Conservation (phyloP, 1,140 invertebrate species). For the Micrasema minimum region DNA sequence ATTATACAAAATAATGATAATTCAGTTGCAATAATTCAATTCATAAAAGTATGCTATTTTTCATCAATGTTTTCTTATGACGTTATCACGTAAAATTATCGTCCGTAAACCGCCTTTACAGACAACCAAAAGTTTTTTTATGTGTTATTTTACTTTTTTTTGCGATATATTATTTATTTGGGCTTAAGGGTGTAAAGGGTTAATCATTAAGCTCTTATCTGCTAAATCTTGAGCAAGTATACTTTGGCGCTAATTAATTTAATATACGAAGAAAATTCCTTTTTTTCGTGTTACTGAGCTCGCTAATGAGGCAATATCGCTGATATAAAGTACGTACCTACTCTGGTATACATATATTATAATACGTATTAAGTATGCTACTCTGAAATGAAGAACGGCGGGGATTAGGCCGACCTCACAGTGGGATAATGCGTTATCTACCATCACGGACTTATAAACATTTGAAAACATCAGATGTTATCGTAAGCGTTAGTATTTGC, state of each 20-base stretch:
- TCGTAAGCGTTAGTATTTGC: not conserved
- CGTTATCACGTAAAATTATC: no score
- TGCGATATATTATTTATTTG: no score
- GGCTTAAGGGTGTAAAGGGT: no score
- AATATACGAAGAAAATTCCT: slow-evolving; percentile 38
- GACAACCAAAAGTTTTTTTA: no score
- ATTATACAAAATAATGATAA: no score
- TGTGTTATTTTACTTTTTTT: no score
- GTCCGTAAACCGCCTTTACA: no score
- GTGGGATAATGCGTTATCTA: not conserved
- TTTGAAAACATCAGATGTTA: slow-evolving; percentile 6
- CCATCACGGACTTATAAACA: not conserved
- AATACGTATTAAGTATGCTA: not conserved
- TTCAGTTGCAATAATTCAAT: no score
- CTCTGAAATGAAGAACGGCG: not conserved
- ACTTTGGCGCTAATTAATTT: slow-evolving; percentile 50
- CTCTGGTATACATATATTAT: not conserved
- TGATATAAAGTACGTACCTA: slow-evolving; percentile 33
- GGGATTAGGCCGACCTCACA: not conserved
- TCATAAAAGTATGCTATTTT: no score
- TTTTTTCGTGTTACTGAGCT: slow-evolving; percentile 45
- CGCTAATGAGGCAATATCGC: slow-evolving; percentile 50
- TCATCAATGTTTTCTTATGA: no score
- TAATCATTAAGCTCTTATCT: no score
- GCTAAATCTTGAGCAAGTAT: slow-evolving; percentile 28